A percentile compares a stretch with the other conserved stretches of the same genome.
Conservation (phyloP, 2,888 invertebrate species). For the Cactoblastis cactorum region DNA sequence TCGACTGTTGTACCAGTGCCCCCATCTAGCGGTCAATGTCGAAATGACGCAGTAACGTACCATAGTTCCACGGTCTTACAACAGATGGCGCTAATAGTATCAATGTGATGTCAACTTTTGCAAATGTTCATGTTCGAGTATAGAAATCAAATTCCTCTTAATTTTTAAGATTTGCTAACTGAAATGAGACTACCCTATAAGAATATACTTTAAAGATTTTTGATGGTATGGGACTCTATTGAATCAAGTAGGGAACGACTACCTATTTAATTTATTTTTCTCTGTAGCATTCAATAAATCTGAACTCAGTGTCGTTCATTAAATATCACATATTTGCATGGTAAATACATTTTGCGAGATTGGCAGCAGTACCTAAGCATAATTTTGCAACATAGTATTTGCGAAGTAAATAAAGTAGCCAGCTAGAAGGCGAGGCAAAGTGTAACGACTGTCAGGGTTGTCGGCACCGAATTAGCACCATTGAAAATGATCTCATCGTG, state of each 20-base stretch:
- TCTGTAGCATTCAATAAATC: no score
- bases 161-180: no score
- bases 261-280: no score
- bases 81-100: conserved; percentile 60
- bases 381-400: neutral
- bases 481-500: conserved; percentile 67
- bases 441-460: conserved; percentile 50
- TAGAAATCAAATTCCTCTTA: no score
- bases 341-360: neutral
- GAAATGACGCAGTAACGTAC: conserved; percentile 50
- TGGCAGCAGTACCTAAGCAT: neutral
- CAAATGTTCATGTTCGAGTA: no score
- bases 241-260: no score
- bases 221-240: no score
- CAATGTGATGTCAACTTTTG: no score
- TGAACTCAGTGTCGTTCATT: no score
- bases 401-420: neutral
- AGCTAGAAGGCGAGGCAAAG: conserved; percentile 35
- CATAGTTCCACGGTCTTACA: conserved; percentile 37
- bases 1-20: conserved; percentile 55
- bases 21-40: conserved; percentile 78
- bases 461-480: conserved; percentile 58
- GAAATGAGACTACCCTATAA: no score
- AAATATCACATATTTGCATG: no score
- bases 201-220: no score